Conservation (phyloP, 2,797 vertebrate species). For the Pipistrellus nathusii region DNA sequence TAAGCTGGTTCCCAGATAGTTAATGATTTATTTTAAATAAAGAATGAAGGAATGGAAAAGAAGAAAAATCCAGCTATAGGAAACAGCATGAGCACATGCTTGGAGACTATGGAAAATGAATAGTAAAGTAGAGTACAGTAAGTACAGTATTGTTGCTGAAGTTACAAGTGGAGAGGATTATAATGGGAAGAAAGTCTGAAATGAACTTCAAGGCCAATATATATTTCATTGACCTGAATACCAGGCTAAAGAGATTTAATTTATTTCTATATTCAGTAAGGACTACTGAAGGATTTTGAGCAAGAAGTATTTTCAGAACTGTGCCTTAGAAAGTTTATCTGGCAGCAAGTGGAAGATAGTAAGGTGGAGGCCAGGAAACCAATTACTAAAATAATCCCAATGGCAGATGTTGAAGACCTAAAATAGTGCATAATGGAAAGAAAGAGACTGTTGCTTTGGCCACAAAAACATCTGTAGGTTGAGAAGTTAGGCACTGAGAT, state of each 20-base stretch:
- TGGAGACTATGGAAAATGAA: neutral
- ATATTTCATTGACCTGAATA: neutral
- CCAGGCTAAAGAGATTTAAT: neutral
- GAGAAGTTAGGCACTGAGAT: neutral
- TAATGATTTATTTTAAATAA: neutral
- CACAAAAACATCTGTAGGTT: neutral
- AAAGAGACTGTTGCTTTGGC: neutral
- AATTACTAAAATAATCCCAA: constrained; percentile 64
- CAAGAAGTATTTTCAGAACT: constrained; percentile 1
- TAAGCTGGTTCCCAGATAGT: neutral
- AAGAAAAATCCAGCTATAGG: neutral
- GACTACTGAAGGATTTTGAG: neutral
- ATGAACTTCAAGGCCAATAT: neutral
- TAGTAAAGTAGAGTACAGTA: neutral
- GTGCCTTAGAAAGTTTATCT: constrained; percentile 49
- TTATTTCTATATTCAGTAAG: neutral
- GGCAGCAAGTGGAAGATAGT: neutral
- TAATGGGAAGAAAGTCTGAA: neutral
- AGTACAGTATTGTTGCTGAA: neutral
- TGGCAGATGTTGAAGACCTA: constrained; percentile 45
- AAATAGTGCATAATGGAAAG: constrained; percentile 19
- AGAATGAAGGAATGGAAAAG: neutral
- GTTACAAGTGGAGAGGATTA: neutral
- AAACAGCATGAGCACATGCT: neutral
- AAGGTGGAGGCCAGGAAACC: constrained; percentile 49